Evolutionary conservation across 2,888 invertebrate species (phyloP), one percentile per base, ranked within the genome.

Genomic region (Thalpophila matura): DNA sequence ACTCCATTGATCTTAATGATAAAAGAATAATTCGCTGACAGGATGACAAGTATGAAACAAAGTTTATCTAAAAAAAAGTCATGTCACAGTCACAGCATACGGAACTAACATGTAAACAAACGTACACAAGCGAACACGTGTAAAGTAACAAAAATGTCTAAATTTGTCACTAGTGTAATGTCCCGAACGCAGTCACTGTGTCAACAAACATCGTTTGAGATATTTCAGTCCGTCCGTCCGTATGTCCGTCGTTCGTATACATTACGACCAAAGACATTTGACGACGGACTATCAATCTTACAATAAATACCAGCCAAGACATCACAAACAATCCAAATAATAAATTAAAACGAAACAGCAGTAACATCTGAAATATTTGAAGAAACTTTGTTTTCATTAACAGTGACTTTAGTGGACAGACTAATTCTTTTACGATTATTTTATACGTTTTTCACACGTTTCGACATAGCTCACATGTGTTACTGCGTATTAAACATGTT

Each of bases 281-380:
- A 92, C 91, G 91, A 93, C 91, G 89, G 85, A 79, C 89, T 86
- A 93, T 94, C 90, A 93, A 94, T 94, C 93, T 93, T 89, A 87
- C 88, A 90, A 92, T 92, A 93, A 93, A 93, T 93, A 91, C 92
- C 90, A 87, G 86, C 78, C 78, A 6, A 81, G 80, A 74, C 79
- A 83, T 82, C 81, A 82, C 67, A 79, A 72, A 74, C 76, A 68
- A 71, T 77, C 51, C 65, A 56, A 68, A 79, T 77, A 78, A 79
- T 79, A 78, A 79, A 78, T 75, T 79, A 73, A 63, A 79, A 54
- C 50, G 66, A 59, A 46, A 61, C 58, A 61, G 38, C 46, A 40
- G 27, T 61, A 49, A 62, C 72, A 68, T 31, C 40, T 55, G 62
- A 67, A 46, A 72, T 49, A 69, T 68, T 45, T 59, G 33, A 68